Conservation (phyloP, 1,140 invertebrate species). For the Drosophila nigrodunni region DNA sequence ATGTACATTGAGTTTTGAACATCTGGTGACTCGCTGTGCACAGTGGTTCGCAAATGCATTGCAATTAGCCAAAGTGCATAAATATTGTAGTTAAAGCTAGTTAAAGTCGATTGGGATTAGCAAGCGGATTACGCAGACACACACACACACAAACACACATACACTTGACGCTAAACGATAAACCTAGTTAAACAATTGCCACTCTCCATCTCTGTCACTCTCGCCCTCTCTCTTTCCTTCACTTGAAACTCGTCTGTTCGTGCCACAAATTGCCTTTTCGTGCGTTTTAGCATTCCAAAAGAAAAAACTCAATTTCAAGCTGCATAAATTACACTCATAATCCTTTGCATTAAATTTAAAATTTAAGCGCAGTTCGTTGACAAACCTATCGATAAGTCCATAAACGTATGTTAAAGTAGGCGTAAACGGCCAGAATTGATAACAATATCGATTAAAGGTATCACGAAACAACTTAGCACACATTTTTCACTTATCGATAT, state of each 20-base stretch:
- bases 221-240: background rate
- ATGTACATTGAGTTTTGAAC: slow-evolving; percentile 63
- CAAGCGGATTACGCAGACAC: background rate
- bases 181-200: background rate
- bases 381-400: too few species aligned
- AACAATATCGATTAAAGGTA: too few species aligned
- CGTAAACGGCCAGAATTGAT: too few species aligned
- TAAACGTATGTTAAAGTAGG: too few species aligned
- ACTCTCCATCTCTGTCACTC: background rate
- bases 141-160: too few species aligned
- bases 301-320: slow-evolving; percentile 15
- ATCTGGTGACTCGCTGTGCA: slow-evolving; percentile 75
- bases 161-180: background rate
- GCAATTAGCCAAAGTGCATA: slow-evolving; percentile 16
- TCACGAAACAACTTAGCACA: too few species aligned
- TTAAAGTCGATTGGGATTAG: background rate
- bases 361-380: background rate
- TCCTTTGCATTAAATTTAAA: background rate
- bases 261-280: slow-evolving; percentile 40
- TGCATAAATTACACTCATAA: background rate
- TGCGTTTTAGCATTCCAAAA: slow-evolving; percentile 17
- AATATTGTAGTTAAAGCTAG: background rate
- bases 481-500: too few species aligned
- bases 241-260: slow-evolving; percentile 9
- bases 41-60: slow-evolving; percentile 39